Percentiles rank a stretch among this genome's conserved stretches.
Conservation (phyloP, 2,797 vertebrate genomes). For the Botia kubotai region DNA sequence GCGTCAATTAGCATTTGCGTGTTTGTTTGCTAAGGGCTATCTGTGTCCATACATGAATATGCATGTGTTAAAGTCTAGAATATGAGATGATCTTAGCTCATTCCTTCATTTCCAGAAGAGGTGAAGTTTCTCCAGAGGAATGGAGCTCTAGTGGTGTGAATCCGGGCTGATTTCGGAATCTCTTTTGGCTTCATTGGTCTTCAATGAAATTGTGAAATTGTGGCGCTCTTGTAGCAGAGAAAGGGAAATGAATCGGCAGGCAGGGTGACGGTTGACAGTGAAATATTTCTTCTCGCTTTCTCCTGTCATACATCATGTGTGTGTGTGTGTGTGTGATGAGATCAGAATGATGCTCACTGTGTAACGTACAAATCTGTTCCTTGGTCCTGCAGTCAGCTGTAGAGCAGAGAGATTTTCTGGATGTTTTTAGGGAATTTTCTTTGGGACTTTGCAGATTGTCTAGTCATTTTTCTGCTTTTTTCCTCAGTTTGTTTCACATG, state of each 20-base stretch:
- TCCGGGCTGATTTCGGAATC: slow-evolving; percentile 53
- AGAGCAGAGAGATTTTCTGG: background rate
- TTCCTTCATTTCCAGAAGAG: background rate
- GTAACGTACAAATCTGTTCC: slow-evolving; percentile 25
- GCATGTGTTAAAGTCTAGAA: background rate
- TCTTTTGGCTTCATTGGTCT: slow-evolving; percentile 81
- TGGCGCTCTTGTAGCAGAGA: slow-evolving; percentile 85
- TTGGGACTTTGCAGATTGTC: background rate
- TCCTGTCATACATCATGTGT: slow-evolving; percentile 85
- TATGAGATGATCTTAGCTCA: background rate
- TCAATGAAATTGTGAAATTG: slow-evolving; percentile 93
- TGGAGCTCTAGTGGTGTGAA: slow-evolving; percentile 24
- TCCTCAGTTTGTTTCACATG: background rate
- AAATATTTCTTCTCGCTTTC: slow-evolving; percentile 94
- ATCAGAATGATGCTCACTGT: slow-evolving; percentile 32
- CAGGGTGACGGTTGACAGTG: slow-evolving; percentile 88
- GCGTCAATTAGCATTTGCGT: background rate
- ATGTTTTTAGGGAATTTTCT: background rate
- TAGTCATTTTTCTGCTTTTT: background rate
- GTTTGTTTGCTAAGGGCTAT: background rate
- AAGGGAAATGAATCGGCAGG: slow-evolving; percentile 87
- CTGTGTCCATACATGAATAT: background rate
- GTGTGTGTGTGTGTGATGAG: slow-evolving; percentile 37
- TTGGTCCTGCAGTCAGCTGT: slow-evolving; percentile 17
- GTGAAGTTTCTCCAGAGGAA: slow-evolving; percentile 11